Conservation (phyloP, 2,113 vertebrate species). For the Paedocypris sp. region DNA sequence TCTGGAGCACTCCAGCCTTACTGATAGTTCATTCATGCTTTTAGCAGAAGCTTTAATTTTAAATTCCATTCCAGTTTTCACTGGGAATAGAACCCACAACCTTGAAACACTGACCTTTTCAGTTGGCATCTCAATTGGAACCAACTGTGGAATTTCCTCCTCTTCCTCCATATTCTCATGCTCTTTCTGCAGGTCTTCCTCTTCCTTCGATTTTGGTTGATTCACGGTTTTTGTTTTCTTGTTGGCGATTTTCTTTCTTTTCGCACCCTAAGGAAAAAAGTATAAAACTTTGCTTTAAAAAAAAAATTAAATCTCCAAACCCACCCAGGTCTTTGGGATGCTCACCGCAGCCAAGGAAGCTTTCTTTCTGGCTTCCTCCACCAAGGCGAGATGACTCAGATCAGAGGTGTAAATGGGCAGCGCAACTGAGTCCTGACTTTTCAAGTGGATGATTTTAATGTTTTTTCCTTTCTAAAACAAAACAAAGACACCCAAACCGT, state of each 20-base stretch:
- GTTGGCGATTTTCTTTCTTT: background rate
- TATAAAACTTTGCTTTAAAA: background rate
- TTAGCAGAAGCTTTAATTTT: too few relatives aligned
- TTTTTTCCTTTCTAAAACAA: slow-evolving; percentile 62
- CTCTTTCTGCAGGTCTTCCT: too few relatives aligned
- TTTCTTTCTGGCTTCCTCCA: slow-evolving; percentile 26
- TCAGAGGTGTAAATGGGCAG: slow-evolving; percentile 71
- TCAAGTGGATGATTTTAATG: slow-evolving; percentile 78
- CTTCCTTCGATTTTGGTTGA: background rate
- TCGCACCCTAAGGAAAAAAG: background rate
- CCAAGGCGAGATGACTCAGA: slow-evolving; percentile 43
- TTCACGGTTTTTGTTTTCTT: background rate
- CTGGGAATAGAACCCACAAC: too few relatives aligned
- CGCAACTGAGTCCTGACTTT: slow-evolving; percentile 67
- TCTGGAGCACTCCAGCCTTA: too few relatives aligned
- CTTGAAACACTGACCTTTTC: slow-evolving; percentile 52
- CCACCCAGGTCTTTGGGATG: background rate
- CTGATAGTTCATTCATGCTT: too few relatives aligned
- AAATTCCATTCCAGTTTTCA: too few relatives aligned
- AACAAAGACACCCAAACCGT: background rate
- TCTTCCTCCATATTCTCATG: too few relatives aligned
- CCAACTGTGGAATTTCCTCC: slow-evolving; percentile 57
- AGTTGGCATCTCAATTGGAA: slow-evolving; percentile 47
- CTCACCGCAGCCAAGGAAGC: background rate
- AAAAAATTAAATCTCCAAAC: background rate